A percentile compares a stretch with the other conserved stretches of the same genome.
Conservation (phyloP, 2,113 vertebrate species). For the Rhinolophus ferrumequinum region DNA sequence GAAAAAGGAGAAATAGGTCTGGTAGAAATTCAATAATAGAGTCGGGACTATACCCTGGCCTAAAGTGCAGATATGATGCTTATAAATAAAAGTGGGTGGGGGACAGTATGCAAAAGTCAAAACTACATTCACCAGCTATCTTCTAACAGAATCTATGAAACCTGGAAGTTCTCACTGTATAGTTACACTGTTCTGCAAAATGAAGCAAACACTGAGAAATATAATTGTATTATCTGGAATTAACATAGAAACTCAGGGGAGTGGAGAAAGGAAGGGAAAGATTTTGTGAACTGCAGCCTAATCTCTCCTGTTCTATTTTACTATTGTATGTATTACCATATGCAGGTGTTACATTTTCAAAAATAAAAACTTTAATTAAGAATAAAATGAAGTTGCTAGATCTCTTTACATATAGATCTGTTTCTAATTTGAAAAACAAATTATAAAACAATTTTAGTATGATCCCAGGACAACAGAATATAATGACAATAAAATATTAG, state of each 20-base stretch:
- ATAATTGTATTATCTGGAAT: neutral
- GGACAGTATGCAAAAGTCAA: neutral
- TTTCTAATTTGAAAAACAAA: conserved; percentile 19
- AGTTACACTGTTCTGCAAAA: neutral
- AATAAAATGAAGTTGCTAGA: neutral
- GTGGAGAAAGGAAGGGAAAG: neutral
- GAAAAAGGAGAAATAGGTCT: neutral
- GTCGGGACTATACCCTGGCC: neutral
- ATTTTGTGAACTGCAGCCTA: neutral
- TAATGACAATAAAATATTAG: neutral
- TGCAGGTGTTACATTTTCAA: neutral
- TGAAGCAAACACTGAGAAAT: neutral
- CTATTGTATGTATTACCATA: neutral
- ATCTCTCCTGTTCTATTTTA: neutral
- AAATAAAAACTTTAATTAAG: neutral
- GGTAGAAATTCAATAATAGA: neutral
- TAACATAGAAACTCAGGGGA: neutral
- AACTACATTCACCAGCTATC: neutral
- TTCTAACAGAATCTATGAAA: neutral
- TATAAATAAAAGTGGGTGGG: neutral
- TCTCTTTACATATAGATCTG: neutral
- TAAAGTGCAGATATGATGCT: neutral
- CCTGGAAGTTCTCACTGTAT: neutral
- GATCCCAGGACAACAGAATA: neutral
- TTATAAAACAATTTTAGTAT: neutral